Base-by-base conservation (phyloP, 2,888 invertebrate species). In the Penaeus monodon region DNA sequence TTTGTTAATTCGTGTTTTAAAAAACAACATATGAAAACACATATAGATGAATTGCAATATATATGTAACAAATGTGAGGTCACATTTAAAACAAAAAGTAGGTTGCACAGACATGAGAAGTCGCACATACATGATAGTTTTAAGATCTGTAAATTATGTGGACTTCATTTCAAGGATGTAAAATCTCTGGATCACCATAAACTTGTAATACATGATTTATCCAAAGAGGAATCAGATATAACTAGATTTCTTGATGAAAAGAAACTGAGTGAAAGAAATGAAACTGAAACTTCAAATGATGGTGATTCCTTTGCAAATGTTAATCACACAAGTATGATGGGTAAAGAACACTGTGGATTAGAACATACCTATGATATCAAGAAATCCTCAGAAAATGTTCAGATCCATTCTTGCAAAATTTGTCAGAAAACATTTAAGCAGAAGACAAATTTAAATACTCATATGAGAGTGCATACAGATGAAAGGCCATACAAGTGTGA, bases 1-100 rank as follows among this genome's bases (percentile, higher is more conserved):
- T 73, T 82, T 49, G 27, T 82, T n/a, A 63, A 82, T 63, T 81
- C 81, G n/a, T 82, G 82, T 33, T 82, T 57, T 74, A 82, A 82
- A 73, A 73, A 57, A 29, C 57, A 73, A n/a, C 82, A 82, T 57
- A 82, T 82, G 82, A 65, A 65, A 65, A 80, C 66, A 66, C 80
- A 80, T 66, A 64, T 12, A 80, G 80, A 80, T 80, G 80, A 80
- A 65, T 12, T 64, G 65, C 64, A 29, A 38, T 65, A 80, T 65
- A 66, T 44, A 4, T 80, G 80, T 66, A 33, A 65, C 22, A 80
- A 33, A 80, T 80, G 80, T 66, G 66, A 80, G 29, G 80, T 66
- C 38, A n/a, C 64, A 33, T 80, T 80, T 38, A 80, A 80, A 33
- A 65, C 66, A n/a, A 80, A 80, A 65, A 38, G 7, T 38, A 80